Evolutionary conservation across 2,797 vertebrate species (phyloP), one percentile per base, ranked within the genome.

Genomic region (Chrysocyon brachyurus): DNA sequence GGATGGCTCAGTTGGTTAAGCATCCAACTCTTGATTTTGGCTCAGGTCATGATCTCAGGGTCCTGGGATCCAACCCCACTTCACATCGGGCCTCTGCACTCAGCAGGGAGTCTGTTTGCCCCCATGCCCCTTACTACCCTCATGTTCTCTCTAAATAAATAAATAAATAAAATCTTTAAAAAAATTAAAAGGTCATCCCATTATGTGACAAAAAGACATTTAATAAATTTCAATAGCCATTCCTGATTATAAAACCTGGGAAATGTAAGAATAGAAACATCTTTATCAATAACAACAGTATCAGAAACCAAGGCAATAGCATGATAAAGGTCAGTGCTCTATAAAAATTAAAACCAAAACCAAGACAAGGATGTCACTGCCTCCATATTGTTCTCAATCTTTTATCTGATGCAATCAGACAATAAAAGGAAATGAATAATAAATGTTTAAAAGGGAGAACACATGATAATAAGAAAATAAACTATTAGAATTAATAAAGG

Each of bases 391-490:
- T 59, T 83, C 59, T 91, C 26, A 52, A 87, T 31, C 12, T 54
- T 87, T 83, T 36, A 28, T 70, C 68, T 78, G 46, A 57, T 64
- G 33, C 31, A 91, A 73, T 63, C 26, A 97, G 21, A 73, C 10
- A 83, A 78, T 56, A 84, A 87, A 92, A 97, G 75, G 57, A 91
- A 94, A 87, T 49, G 9, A 90, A 90, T 61, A 61, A 59, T 8
- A 77, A 70, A 79, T 72, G 11, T 81, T 89, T 79, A 46, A 91
- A 89, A 46, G 49, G 19, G 31, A 85, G 31, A 91, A 87, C 22
- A 91, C 46, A 75, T 33, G 73, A 66, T 68, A 59, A 6, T 11
- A 83, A 78, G 54, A 87, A 91, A 72, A 87, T 83, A 63, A 81
- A 66, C 24, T 84, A 84, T 36, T 66, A 73, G 26, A 93, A 83